Conservation (phyloP, 2,888 invertebrate genomes). For the Nomada ruficornis region DNA sequence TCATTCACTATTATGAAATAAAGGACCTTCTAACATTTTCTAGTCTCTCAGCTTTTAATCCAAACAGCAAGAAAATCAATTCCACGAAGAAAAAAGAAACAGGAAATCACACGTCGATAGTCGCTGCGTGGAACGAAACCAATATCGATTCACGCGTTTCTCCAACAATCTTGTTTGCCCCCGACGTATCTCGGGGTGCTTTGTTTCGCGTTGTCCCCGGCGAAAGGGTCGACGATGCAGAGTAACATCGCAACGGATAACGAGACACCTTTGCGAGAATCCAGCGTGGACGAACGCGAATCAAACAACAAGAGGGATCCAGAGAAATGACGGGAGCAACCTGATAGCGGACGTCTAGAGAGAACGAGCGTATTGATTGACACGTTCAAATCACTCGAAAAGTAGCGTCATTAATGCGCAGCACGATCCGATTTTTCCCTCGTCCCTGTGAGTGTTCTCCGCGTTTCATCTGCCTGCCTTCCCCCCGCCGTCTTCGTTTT, state of each 20-base stretch:
- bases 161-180: not conserved
- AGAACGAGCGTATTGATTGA: conserved; percentile 53
- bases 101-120: too few relatives aligned
- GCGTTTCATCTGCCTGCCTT: conserved; percentile 5
- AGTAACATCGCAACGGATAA: conserved; percentile 4
- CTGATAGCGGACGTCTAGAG: conserved; percentile 38
- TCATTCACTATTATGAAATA: too few relatives aligned
- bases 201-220: not conserved
- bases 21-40: too few relatives aligned
- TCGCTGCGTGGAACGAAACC: not conserved
- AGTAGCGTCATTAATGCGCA: conserved; percentile 66
- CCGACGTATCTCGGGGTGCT: not conserved
- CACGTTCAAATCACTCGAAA: conserved; percentile 60
- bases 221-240: not conserved
- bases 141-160: not conserved
- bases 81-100: too few relatives aligned
- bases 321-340: conserved; percentile 49
- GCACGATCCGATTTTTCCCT: conserved; percentile 58
- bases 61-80: too few relatives aligned
- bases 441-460: not conserved
- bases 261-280: conserved; percentile 22
- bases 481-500: conserved; percentile 36
- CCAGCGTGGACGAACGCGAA: conserved; percentile 17
- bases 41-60: not conserved
- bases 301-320: conserved; percentile 30